phyloP scores from a whole-genome alignment of 2,797 vertebrate species.

The Danio albolineatus region DNA sequence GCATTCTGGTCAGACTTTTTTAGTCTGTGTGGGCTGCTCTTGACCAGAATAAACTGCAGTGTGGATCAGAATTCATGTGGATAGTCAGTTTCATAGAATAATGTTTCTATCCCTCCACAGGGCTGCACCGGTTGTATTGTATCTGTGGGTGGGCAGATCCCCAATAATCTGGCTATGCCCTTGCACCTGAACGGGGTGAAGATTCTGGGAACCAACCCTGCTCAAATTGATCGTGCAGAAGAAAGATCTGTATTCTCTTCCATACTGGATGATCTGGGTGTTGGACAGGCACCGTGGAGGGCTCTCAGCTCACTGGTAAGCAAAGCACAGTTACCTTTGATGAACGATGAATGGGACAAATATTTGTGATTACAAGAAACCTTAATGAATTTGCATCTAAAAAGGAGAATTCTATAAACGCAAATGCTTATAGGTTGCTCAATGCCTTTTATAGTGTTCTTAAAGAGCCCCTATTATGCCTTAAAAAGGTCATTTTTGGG shows the following conservation, averaged over 20 bases:
- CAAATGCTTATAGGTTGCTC: too few species aligned
- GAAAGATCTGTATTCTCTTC: conserved; percentile 91
- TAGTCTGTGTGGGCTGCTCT: background rate
- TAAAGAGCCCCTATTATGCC: too few species aligned
- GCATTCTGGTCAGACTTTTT: background rate
- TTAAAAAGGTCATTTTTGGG: too few species aligned
- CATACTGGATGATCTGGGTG: conserved; percentile 86
- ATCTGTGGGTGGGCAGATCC: conserved; percentile 95
- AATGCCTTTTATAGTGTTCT: too few species aligned
- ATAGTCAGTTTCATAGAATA: background rate
- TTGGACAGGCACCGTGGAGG: conserved; percentile 93
- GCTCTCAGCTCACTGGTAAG: conserved; percentile 89
- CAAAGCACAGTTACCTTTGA: background rate
- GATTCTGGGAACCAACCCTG: conserved; percentile 90
- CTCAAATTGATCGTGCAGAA: conserved; percentile 90
- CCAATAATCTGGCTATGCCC: conserved; percentile 92
- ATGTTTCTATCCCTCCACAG: conserved; percentile 68
- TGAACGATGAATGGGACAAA: too few species aligned
- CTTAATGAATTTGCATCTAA: too few species aligned
- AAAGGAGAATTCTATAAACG: too few species aligned
- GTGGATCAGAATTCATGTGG: background rate
- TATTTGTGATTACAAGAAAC: too few species aligned
- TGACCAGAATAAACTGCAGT: conserved; percentile 1
- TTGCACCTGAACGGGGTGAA: conserved; percentile 86
- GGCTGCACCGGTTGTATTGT: conserved; percentile 90